Evolutionary conservation across 2,888 invertebrate species (phyloP), one percentile per base, ranked within the genome.

Genomic region (Desoria tigrina): DNA sequence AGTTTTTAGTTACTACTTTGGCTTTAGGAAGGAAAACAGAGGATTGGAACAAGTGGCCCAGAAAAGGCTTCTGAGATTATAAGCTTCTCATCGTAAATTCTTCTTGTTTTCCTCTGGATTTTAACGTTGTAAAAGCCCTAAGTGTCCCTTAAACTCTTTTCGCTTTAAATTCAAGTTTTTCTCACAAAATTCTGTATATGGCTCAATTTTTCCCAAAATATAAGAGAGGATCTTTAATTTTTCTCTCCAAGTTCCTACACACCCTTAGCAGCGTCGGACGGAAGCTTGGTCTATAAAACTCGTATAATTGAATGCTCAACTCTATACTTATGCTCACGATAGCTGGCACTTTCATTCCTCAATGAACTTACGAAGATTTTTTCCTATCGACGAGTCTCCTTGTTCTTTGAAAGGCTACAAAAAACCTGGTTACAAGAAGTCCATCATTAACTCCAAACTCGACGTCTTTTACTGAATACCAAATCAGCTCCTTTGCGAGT

Each of bases 251-350:
- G 11, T 14, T 21, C n/a, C 28, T 21, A 16, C 59, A 62, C 45
- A 9, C 16, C n/a, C 21, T 45, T 45, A 9, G 16, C 45, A 18
- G 6, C 21, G n/a, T 45, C 21, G 63, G 68, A 65, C 71, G 71
- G 71, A 71, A 71, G 71, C 71, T 66, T 50, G 45, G 62, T 49
- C 71, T 65, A 71, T 71, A 71, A 71, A 71, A 68, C 61, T 27
- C 27, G 54, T 23, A 62, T 68, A 71, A 68, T 71, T 68, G 68
- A 71, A 66, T 68, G 71, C 66, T 42, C 57, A 55, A 62, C 59
- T 64, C 54, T 71, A 66, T 68, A 71, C 68, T 68, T 71, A 68
- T 26, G 56, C 58, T 65, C 51, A 24, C 51, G 32, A 49, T 62
- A 49, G 27, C 50, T 37, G 32, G 16, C 32, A 23, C 50, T 61